Percentiles rank a stretch among this genome's conserved stretches.
These are phyloP conservation scores for Channa maculata DNA, from an alignment of 2,113 vertebrate species.

Conservation along the genomic window DNA sequence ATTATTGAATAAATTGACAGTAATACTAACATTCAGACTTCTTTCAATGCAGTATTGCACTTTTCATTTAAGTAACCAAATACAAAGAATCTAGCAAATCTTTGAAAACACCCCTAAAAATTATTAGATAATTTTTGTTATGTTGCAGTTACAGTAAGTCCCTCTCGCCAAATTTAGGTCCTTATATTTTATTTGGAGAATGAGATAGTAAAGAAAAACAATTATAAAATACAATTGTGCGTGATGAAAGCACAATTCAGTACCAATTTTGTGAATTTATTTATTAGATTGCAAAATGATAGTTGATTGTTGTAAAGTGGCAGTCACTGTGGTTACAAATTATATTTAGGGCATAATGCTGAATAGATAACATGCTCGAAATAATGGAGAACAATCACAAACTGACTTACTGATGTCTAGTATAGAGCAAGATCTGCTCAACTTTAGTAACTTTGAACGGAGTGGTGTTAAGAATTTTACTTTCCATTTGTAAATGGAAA, in stretches of 20 bases:
- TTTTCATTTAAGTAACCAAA: neutral
- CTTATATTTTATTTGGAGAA: conserved; percentile 43
- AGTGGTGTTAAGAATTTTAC: neutral
- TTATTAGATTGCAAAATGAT: neutral
- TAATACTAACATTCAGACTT: neutral
- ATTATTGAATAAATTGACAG: neutral
- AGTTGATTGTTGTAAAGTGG: conserved; percentile 37
- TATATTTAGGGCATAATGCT: neutral
- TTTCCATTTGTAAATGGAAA: neutral
- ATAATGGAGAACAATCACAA: neutral
- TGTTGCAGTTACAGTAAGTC: neutral
- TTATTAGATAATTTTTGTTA: neutral
- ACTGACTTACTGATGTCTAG: neutral
- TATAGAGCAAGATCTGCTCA: neutral
- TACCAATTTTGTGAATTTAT: conserved; percentile 9
- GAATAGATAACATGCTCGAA: neutral
- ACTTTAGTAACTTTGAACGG: neutral
- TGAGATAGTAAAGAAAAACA: conserved; percentile 3
- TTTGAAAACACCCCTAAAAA: conserved; percentile 42
- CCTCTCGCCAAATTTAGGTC: neutral
- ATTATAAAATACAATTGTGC: neutral
- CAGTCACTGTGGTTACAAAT: neutral
- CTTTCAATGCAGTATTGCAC: no score
- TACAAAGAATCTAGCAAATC: conserved; percentile 24
- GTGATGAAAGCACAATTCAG: neutral